phyloP scores from a whole-genome alignment of 2,113 vertebrate genomes.

The Cynocephalus volans region DNA sequence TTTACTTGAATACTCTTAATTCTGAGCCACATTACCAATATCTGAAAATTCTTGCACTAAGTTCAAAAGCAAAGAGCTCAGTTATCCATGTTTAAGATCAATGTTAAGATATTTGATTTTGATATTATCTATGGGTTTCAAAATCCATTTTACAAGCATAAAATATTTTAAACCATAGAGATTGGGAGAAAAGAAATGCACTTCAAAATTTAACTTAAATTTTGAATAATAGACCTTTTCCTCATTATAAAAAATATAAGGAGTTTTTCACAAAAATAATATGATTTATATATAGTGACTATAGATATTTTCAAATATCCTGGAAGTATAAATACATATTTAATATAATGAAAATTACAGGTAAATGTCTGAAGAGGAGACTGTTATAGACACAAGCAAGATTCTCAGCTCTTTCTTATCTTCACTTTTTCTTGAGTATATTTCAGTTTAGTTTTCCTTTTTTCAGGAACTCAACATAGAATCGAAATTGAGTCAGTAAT shows the following conservation, averaged over 20 bases:
- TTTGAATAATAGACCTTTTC: neutral
- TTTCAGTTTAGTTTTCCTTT: neutral
- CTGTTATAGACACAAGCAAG: neutral
- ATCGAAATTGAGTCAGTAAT: neutral
- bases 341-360: neutral
- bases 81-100: neutral
- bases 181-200: neutral
- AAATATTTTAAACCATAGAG: neutral
- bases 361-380: neutral
- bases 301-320: neutral
- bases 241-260: neutral
- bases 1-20: neutral
- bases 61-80: neutral
- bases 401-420: neutral
- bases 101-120: neutral
- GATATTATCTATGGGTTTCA: neutral
- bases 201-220: constrained; percentile 10
- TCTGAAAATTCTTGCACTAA: neutral
- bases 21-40: neutral
- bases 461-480: neutral
- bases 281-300: neutral
- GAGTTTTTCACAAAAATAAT: neutral
- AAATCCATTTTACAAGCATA: neutral
- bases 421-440: neutral
- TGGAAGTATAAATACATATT: neutral